A percentile compares a stretch with the other conserved stretches of the same genome.
Conservation (phyloP, 2,888 invertebrate genomes). For the Drosophila paranaensis region DNA sequence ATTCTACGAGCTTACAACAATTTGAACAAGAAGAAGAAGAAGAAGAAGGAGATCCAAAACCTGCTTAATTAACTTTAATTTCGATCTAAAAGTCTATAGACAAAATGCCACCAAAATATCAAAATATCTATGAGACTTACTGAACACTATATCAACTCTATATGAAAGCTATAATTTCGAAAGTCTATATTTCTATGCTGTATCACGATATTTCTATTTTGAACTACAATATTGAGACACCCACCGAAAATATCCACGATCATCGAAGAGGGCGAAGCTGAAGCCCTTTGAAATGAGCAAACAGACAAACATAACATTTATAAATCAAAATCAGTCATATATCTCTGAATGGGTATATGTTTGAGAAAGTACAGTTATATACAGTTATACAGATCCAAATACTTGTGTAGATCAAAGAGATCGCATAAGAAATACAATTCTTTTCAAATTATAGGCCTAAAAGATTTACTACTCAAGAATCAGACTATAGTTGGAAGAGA, state of each 20-base stretch:
- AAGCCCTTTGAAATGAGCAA: not conserved
- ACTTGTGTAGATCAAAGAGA: not conserved
- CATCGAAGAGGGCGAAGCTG: not conserved
- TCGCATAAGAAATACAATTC: slow-evolving; percentile 11
- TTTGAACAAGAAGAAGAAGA: slow-evolving; percentile 29
- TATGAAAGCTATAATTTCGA: not conserved
- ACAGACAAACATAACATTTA: not conserved
- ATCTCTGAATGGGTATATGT: not conserved
- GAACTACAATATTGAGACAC: slow-evolving; percentile 24
- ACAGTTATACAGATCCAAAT: not conserved
- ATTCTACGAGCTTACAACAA: slow-evolving; percentile 71
- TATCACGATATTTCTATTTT: not conserved
- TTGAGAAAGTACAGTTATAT: not conserved
- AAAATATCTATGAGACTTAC: slow-evolving; percentile 7
- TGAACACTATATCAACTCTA: slow-evolving; percentile 6
- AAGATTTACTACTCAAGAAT: not conserved
- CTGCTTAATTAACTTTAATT: slow-evolving; percentile 4
- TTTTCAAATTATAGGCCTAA: not conserved
- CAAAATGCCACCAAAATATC: not conserved
- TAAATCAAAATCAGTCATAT: not conserved
- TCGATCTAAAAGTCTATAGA: not conserved
- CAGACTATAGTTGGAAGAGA: not conserved
- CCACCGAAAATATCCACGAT: slow-evolving; percentile 22
- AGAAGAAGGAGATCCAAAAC: slow-evolving; percentile 16
- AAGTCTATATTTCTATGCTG: not conserved